Evolutionary conservation across 2,797 vertebrate species (phyloP), one percentile per base, ranked within the genome.

Genomic region (Leptoclinus maculatus): DNA sequence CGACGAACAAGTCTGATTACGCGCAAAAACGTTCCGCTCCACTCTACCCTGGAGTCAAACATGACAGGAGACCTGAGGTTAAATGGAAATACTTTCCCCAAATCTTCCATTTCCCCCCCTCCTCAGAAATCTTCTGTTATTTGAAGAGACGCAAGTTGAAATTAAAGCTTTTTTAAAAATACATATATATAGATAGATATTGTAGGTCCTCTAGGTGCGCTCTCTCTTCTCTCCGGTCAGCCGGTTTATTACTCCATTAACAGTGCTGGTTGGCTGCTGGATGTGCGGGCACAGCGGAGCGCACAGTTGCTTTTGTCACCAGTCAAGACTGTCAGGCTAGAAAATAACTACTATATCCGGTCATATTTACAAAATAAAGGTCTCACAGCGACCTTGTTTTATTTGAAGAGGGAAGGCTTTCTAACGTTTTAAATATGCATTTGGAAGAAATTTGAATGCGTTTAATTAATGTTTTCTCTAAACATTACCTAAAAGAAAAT

Each of bases 341-440:
- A 67, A 12, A 39, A 23, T 1, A 25, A 34, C 4, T 1, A 25
- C 69, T 2, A 21, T 4, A 72, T 93, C 92, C 90, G 80, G 60
- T 32, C 1, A 1, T 0, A 2, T 5, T 79, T 88, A 86, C 88
- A 82, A 74, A 90, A 78, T 90, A 93, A 89, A 88, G 2, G 7
- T 5, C 1, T 1, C 9, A 4, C 1, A 4, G 23, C 11, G 5
- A 43, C 5, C 5, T 36, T 3, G 14, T 43, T 63, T 62, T 41
- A 2, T 41, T 62, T 5, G 3, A 5, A 16, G 1, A 10, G 1
- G 6, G 13, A 59, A 11, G 0, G 1, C 1, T 53, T 7, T 36
- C 19, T 0, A 4, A 17, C 0, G 0, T 0, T 9, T 66, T 3
- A 27, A 23, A 29, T 13, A 8, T 8, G 11, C 13, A 19, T 47